phyloP scores from a whole-genome alignment of 2,797 vertebrate species.

The Catamblyrhynchus diadema region DNA sequence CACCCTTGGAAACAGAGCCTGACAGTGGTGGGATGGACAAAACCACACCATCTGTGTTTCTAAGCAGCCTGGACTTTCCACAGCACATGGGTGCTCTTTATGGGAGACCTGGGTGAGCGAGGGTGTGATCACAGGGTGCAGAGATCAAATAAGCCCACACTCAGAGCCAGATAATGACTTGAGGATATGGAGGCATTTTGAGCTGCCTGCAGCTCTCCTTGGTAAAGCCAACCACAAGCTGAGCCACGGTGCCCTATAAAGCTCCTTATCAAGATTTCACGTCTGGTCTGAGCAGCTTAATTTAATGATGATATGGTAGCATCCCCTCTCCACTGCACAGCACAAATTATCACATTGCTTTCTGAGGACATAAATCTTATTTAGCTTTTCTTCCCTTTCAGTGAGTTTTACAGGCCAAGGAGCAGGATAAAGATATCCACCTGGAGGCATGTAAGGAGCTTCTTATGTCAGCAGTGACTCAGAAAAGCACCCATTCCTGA shows the following conservation, averaged over 20 bases:
- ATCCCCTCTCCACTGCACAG: slow-evolving; percentile 23
- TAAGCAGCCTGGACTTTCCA: neutral
- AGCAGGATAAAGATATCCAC: slow-evolving; percentile 29
- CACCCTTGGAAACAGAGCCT: neutral
- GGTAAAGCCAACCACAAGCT: neutral
- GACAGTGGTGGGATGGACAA: neutral
- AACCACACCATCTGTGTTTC: neutral
- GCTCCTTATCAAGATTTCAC: slow-evolving; percentile 41
- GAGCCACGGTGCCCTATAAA: neutral
- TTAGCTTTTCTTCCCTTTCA: slow-evolving; percentile 34
- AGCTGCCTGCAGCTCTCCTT: neutral
- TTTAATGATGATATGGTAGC: slow-evolving; percentile 63
- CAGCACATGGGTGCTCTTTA: neutral
- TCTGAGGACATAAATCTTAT: slow-evolving; percentile 57
- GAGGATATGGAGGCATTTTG: neutral
- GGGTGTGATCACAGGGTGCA: neutral
- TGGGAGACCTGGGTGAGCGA: neutral
- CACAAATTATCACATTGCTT: slow-evolving; percentile 48
- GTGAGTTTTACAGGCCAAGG: slow-evolving; percentile 32
- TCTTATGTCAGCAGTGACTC: neutral
- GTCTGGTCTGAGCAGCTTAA: slow-evolving; percentile 59
- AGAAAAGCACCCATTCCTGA: neutral
- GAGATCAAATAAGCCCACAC: neutral
- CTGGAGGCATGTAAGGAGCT: neutral
- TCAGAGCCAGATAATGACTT: neutral